Evolutionary conservation across 2,797 vertebrate genomes (phyloP).

Genomic region (Garrulus glandarius): DNA sequence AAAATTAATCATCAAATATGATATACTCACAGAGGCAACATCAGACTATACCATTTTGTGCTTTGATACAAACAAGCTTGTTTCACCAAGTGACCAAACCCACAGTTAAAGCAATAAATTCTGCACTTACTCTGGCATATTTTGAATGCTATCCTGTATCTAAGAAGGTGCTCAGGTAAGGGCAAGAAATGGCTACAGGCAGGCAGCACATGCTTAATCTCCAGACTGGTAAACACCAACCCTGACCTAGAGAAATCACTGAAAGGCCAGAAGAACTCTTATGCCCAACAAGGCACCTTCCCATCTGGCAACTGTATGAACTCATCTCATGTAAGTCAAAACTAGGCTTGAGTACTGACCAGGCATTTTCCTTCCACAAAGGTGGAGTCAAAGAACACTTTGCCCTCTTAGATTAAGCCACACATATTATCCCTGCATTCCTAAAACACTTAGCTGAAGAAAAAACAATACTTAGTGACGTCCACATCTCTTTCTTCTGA

Average conservation of each 20-base stretch:
- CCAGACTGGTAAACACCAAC: neutral
- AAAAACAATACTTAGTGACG: neutral
- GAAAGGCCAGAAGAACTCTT: neutral
- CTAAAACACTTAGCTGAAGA: neutral
- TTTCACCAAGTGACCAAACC: neutral
- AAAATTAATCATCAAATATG: neutral
- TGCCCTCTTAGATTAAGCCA: neutral
- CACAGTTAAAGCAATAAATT: neutral
- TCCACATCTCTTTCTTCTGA: neutral
- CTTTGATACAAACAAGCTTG: neutral
- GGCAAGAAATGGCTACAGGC: neutral
- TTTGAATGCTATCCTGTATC: neutral
- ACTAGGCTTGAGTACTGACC: neutral
- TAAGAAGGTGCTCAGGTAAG: neutral
- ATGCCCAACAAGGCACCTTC: neutral
- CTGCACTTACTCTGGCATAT: neutral
- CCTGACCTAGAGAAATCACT: neutral
- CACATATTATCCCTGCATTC: neutral
- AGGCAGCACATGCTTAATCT: neutral
- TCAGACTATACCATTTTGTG: neutral
- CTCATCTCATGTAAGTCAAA: neutral
- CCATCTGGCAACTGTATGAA: neutral
- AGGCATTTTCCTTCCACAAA: neutral
- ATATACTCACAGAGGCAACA: neutral
- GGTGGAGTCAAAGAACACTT: neutral